Evolutionary conservation across 1,140 invertebrate species (phyloP).

Genomic region (Latrodectus geometricus): DNA sequence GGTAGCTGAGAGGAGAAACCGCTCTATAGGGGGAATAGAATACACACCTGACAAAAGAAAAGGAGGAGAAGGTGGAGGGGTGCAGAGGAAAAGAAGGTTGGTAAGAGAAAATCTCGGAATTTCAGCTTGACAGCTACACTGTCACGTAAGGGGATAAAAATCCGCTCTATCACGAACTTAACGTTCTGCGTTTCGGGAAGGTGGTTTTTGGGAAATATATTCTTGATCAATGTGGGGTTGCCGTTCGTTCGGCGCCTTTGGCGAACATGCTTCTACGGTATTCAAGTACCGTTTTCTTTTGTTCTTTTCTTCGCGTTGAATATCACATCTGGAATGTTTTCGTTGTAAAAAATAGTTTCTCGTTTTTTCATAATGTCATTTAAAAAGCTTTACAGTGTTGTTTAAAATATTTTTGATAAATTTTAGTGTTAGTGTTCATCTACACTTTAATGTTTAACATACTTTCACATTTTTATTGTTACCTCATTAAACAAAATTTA

Average conservation of each 20-base stretch:
- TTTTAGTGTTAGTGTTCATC: too few species aligned
- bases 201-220: constrained; percentile 35
- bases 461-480: too few species aligned
- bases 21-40: background rate
- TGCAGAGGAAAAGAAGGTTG: too few species aligned
- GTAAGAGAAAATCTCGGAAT: constrained; percentile 47
- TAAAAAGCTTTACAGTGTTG: too few species aligned
- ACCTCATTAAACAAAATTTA: too few species aligned
- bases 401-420: too few species aligned
- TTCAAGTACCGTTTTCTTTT: background rate
- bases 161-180: constrained; percentile 44
- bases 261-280: background rate
- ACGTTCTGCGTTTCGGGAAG: background rate
- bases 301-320: background rate
- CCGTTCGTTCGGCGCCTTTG: background rate
- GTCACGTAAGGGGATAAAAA: constrained; percentile 58
- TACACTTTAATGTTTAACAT: too few species aligned
- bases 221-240: constrained; percentile 29
- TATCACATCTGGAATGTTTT: background rate
- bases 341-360: background rate
- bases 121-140: constrained; percentile 42
- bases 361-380: too few species aligned
- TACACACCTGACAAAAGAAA: background rate
- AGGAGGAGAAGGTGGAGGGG: background rate
- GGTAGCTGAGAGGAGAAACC: background rate